Percentiles rank a stretch among this genome's conserved stretches.
phyloP scores from a whole-genome alignment of 2,888 invertebrate species.

The Pharmacophagus antenor region DNA sequence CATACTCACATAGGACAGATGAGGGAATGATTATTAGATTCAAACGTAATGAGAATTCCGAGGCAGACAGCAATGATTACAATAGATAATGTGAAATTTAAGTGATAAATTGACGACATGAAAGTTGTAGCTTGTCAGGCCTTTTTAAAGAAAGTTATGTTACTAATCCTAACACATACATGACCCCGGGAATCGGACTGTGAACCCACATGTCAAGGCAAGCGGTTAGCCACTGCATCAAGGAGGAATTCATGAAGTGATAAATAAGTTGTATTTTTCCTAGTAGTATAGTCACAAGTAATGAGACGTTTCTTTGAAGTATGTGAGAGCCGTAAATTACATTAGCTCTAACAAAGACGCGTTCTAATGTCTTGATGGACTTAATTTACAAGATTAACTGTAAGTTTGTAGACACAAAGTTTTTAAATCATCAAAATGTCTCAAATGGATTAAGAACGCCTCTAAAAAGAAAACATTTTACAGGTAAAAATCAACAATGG shows the following conservation, averaged over 20 bases:
- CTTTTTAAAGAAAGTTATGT: too few species aligned
- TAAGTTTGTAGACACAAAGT: not conserved
- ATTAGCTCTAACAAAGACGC: not conserved
- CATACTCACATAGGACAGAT: not conserved
- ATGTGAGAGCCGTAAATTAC: not conserved
- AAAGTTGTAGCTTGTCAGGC: too few species aligned
- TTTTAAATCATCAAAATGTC: not conserved
- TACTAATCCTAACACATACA: too few species aligned
- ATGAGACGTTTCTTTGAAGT: not conserved
- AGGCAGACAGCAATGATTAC: constrained; percentile 2
- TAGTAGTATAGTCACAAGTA: not conserved
- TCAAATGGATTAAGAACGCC: not conserved
- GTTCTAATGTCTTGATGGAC: not conserved
- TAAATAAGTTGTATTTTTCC: too few species aligned
- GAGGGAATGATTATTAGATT: constrained; percentile 7
- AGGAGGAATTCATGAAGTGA: too few species aligned
- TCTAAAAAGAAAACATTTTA: constrained; percentile 6
- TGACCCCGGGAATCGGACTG: too few species aligned
- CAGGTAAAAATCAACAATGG: constrained; percentile 7
- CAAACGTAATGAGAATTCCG: constrained; percentile 11
- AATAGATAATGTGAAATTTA: constrained; percentile 2
- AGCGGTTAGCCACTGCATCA: too few species aligned
- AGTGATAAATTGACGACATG: too few species aligned
- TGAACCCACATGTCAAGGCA: too few species aligned
- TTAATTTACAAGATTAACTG: not conserved